A percentile compares a stretch with the other conserved stretches of the same genome.
These are phyloP conservation scores for Odontamblyopus rebecca DNA, from an alignment of 2,797 vertebrate genomes.

Conservation along the genomic window DNA sequence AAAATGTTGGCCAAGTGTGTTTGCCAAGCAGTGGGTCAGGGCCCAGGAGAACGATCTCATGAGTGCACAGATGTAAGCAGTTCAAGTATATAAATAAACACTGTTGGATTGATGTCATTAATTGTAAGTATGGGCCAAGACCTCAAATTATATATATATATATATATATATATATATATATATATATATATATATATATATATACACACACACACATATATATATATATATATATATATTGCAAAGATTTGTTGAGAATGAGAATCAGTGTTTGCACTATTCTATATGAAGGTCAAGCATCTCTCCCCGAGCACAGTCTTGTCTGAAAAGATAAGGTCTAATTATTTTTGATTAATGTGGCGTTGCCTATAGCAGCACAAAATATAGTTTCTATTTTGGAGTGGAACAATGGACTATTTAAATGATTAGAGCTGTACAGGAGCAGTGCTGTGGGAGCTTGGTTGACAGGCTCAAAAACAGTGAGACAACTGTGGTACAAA, in stretches of 20 bases:
- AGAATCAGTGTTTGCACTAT: conserved; percentile 27
- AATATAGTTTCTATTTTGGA: conserved; percentile 23
- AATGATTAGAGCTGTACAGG: conserved; percentile 22
- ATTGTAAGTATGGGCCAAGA: neutral
- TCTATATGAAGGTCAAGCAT: conserved; percentile 45
- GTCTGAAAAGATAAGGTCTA: conserved; percentile 37
- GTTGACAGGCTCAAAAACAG: neutral
- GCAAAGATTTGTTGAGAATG: conserved; percentile 29
- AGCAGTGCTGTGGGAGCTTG: conserved; percentile 10
- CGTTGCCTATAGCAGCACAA: conserved; percentile 18
- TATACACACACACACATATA: no score
- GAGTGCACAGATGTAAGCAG: neutral
- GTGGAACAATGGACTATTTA: conserved; percentile 22
- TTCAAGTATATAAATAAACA: neutral
- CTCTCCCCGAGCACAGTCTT: conserved; percentile 31
- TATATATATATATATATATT: neutral
- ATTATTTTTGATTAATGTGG: conserved; percentile 54
- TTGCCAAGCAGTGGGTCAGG: conserved; percentile 1
- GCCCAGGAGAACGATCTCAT: neutral
- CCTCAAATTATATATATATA: neutral
- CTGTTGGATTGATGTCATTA: neutral
- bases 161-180: no score
- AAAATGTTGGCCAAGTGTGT: neutral
- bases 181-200: neutral
- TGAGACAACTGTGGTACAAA: conserved; percentile 6